Evolutionary conservation across 2,113 vertebrate species (phyloP), one percentile per base, ranked within the genome.

Genomic region (Melanerpes aurifrons): DNA sequence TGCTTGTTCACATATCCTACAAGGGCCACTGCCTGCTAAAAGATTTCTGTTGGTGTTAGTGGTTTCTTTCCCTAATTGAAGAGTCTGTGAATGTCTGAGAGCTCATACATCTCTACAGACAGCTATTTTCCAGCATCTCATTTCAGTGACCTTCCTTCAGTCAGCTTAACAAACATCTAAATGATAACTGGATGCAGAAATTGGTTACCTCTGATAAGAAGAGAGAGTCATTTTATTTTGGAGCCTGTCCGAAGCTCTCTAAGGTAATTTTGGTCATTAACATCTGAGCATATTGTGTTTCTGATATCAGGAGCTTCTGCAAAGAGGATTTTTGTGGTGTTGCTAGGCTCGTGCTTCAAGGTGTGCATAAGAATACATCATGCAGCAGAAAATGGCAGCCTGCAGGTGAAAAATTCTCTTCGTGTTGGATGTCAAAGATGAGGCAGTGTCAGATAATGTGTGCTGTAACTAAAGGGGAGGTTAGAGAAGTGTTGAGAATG

Each of bases 301-400:
- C 37, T 56, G 40, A 48, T 57, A 54, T 68, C 57, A 50, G 24
- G 31, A 57, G 48, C 43, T 77, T 56, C 29, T n/a, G 50, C 64
- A 83, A 64, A 58, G 58, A 28, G 24, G 20, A 12, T 19, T n/a
- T 57, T 48, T 50, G 47, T 40, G 29, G 9, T 14, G 26, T 45
- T 29, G 32, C 29, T 62, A 48, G 50, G 40, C 20, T 63, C 29
- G 2, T 32, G 25, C 43, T 48, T 80, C 40, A 31, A 29, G 72
- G n/a, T 48, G 13, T 24, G 31, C 12, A 3, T 22, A 7, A 31
- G 56, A 68, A 69, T 63, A 31, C 0, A 0, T 48, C 0, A 0
- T 3, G 6, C 43, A 35, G 40, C 5, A 10, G 47, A 28, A 86
- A 54, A 45, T 17, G 15, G 22, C 45, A 45, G 9, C 22, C 35